These are phyloP conservation scores for Scelioninae gen. 2 DNA, from an alignment of 2,888 invertebrate species.

Conservation along the genomic window DNA sequence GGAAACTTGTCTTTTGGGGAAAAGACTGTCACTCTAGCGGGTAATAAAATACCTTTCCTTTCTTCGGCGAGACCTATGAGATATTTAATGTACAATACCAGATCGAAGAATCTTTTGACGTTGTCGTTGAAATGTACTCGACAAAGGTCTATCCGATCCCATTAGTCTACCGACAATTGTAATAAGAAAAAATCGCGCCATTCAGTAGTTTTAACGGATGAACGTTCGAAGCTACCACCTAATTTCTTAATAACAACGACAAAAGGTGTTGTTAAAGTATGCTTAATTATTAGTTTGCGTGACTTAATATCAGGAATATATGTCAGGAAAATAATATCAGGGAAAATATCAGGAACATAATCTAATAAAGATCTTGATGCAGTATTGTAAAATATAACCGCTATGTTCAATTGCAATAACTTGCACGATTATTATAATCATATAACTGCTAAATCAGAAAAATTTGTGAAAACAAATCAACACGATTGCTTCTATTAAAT, in stretches of 20 bases:
- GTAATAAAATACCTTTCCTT: constrained; percentile 32
- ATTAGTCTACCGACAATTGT: constrained; percentile 19
- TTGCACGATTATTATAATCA: too few relatives aligned
- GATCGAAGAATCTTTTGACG: constrained; percentile 15
- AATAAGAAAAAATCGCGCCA: constrained; percentile 16
- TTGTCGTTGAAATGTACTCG: constrained; percentile 19
- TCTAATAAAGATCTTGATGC: too few relatives aligned
- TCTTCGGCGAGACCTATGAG: constrained; percentile 32
- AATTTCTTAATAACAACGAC: background rate
- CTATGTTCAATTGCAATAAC: too few relatives aligned
- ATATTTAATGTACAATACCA: constrained; percentile 35
- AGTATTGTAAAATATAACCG: too few relatives aligned
- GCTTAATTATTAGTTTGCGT: background rate
- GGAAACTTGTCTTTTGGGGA: constrained; percentile 21
- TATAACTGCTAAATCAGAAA: too few relatives aligned
- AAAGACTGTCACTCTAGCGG: constrained; percentile 25
- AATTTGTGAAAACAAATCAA: too few relatives aligned
- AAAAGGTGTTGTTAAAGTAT: background rate
- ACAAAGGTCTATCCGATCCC: constrained; percentile 16
- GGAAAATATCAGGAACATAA: too few relatives aligned
- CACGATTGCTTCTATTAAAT: too few relatives aligned
- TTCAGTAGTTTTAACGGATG: background rate
- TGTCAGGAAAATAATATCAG: too few relatives aligned
- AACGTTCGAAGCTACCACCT: background rate
- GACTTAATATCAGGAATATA: background rate